phyloP scores from a whole-genome alignment of 2,113 vertebrate species.

The Apus apus region DNA sequence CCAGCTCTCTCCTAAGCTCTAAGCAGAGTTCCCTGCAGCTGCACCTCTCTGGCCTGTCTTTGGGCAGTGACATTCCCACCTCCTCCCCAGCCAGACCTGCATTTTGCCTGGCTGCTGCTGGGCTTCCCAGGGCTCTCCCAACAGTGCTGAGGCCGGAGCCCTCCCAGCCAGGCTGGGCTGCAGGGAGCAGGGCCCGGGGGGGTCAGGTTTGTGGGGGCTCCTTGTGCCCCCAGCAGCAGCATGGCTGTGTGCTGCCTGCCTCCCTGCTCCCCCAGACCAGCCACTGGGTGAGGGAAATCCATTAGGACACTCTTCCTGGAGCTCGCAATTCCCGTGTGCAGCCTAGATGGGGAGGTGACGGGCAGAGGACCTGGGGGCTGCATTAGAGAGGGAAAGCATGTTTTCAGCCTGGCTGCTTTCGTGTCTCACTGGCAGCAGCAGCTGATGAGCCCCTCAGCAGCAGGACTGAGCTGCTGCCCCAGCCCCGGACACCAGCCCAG shows the following conservation, averaged over 20 bases:
- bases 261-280: no score
- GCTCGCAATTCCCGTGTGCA: not conserved
- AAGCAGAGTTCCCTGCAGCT: not conserved
- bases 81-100: not conserved
- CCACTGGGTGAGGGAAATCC: not conserved
- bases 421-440: not conserved
- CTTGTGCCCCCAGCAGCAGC: not conserved
- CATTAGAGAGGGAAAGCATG: not conserved
- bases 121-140: not conserved
- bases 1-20: not conserved
- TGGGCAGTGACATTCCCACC: not conserved
- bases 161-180: not conserved
- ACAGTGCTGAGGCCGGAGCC: not conserved
- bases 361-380: not conserved
- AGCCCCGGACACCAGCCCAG: not conserved
- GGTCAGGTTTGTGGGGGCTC: not conserved
- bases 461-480: accelerated
- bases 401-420: not conserved
- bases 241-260: no score
- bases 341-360: not conserved
- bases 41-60: not conserved
- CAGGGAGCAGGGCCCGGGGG: not conserved
- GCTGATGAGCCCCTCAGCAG: not conserved
- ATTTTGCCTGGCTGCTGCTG: not conserved
- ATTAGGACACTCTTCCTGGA: not conserved